Base-by-base conservation (phyloP, 1,140 invertebrate species). In the Coboldia fuscipes region DNA sequence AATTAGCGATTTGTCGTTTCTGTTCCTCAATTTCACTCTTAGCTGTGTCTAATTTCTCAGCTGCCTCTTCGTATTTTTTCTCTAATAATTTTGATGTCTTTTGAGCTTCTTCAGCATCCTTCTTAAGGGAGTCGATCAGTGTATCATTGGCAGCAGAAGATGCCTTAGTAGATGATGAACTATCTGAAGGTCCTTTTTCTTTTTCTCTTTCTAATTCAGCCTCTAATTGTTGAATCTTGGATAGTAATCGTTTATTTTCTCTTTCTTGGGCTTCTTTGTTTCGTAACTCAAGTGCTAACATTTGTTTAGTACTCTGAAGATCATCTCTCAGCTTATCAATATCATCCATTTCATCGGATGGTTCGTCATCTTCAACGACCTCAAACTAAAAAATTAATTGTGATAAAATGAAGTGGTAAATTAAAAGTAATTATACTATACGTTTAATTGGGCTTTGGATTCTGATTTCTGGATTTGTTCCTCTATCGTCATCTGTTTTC, bases 271-370 rank as follows among this genome's bases (percentile, higher is more conserved):
- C 75, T 50, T 84, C 78, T 48, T 83, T 85, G 45, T 83, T 83
- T 47, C 80, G 65, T 39, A 88, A 56, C 57, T 89, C 84, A 28
- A 84, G 59, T 2, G 82, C 81, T 38, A 89, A 57, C 63, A 88
- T 75, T 57, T 88, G 82, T 57, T 89, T 89, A 2, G 81, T 85
- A 36, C 80, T 85, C 50, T 88, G 83, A 23, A 89, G 62, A 53
- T 88, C 84, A 44, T 89, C 84, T 37, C 83, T 65, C n/a, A 85
- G 72, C 48, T 78, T 81, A 45, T 88, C 82, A 42, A 86, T 86
- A 42, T 89, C 82, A 40, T 89, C 82, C 65, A 82, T 68, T 42
- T 84, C 80, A 46, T 82, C 78, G 15, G 71, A 66, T 44, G 78
- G 72, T 31, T 68, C 68, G 13, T 32, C 30, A 4, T 29, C 27